These are phyloP conservation scores for Ondatra zibethicus DNA, from an alignment of 2,113 vertebrate species.

Conservation along the genomic window DNA sequence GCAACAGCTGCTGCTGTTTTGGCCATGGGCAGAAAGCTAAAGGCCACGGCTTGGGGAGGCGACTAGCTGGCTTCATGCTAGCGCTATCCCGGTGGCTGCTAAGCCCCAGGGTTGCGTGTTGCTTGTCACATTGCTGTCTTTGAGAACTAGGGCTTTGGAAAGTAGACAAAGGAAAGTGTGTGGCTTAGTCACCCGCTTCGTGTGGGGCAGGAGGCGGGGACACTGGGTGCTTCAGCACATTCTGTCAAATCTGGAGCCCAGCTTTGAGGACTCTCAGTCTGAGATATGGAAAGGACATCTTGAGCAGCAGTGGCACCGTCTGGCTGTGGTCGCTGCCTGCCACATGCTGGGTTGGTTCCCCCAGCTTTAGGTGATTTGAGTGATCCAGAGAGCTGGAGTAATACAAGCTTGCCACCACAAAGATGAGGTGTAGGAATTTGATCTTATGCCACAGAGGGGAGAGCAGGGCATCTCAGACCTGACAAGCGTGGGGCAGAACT, in stretches of 20 bases:
- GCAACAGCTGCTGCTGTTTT: slow-evolving; percentile 70
- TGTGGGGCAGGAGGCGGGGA: neutral
- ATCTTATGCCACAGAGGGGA: neutral
- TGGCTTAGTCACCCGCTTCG: slow-evolving; percentile 4
- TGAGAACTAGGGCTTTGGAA: slow-evolving; percentile 19
- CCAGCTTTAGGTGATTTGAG: neutral
- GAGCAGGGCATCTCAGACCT: neutral
- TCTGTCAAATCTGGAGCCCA: neutral
- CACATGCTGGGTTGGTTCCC: rapidly evolving
- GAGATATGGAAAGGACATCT: neutral
- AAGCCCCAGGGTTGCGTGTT: neutral
- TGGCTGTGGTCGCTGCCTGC: neutral
- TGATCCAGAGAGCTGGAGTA: neutral
- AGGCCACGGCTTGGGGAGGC: slow-evolving; percentile 54
- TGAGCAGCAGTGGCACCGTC: neutral
- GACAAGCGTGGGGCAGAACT: neutral
- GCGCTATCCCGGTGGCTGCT: neutral
- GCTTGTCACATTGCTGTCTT: slow-evolving; percentile 34
- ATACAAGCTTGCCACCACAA: neutral
- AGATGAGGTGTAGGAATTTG: neutral
- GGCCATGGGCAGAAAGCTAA: slow-evolving; percentile 61
- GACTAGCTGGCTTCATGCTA: neutral
- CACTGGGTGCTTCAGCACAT: neutral
- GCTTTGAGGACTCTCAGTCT: neutral
- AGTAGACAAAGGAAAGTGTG: slow-evolving; percentile 18